Evolutionary conservation across 1,140 invertebrate species (phyloP).

Genomic region (Ladona fulva): DNA sequence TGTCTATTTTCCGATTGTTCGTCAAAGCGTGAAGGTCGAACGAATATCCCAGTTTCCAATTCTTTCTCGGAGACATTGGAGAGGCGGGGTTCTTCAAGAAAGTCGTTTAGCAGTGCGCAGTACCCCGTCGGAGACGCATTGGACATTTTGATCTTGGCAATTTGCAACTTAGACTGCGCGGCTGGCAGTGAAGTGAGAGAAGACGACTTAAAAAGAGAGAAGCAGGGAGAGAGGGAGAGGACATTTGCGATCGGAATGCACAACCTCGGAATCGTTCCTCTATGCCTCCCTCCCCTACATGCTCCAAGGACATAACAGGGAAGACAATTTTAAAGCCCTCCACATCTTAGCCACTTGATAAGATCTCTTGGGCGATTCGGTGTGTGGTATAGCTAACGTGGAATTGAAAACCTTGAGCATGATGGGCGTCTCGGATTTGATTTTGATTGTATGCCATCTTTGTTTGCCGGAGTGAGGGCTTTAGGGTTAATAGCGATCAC

Average conservation of each 20-base stretch:
- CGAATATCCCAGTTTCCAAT: background rate
- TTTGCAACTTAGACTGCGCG: background rate
- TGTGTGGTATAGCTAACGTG: too few relatives aligned
- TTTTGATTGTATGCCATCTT: too few relatives aligned
- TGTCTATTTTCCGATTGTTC: too few relatives aligned
- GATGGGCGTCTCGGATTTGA: too few relatives aligned
- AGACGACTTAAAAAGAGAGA: background rate
- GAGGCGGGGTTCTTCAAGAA: background rate
- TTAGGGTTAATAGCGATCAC: too few relatives aligned
- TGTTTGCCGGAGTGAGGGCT: too few relatives aligned
- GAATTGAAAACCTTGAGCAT: too few relatives aligned
- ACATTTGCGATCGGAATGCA: background rate
- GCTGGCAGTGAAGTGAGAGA: background rate
- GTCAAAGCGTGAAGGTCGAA: background rate
- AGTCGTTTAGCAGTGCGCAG: background rate
- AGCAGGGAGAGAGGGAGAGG: background rate
- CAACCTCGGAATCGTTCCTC: too few relatives aligned
- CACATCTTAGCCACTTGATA: background rate
- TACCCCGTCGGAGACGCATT: background rate
- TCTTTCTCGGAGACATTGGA: background rate
- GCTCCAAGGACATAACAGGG: background rate
- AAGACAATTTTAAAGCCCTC: slow-evolving; percentile 1
- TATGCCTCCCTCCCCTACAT: background rate
- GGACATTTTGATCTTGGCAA: background rate
- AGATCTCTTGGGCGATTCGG: background rate